Conservation (phyloP, 2,888 invertebrate species). For the Polydrusus pterygomalis region DNA sequence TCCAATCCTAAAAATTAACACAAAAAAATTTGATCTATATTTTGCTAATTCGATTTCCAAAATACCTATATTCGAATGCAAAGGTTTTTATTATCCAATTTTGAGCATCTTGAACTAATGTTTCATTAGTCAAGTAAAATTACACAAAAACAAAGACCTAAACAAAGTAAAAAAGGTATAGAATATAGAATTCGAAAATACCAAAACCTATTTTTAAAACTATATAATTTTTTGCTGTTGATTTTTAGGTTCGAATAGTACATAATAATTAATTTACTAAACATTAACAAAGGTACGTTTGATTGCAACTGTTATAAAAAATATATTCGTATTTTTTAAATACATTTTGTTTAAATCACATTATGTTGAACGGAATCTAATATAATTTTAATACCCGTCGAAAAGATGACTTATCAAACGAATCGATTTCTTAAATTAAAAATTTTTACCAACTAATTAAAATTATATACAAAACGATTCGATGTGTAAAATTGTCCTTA, state of each 20-base stretch:
- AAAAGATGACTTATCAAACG: slow-evolving; percentile 33
- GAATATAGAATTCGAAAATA: no score
- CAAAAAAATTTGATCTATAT: not conserved
- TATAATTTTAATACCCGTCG: slow-evolving; percentile 71
- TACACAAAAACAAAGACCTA: no score
- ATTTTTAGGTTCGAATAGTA: slow-evolving; percentile 21
- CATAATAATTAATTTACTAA: slow-evolving; percentile 59
- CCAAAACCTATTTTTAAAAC: no score
- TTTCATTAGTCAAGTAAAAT: no score
- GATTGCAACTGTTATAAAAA: slow-evolving; percentile 66
- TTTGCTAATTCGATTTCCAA: no score
- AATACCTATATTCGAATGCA: no score
- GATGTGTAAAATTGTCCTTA: slow-evolving; percentile 29
- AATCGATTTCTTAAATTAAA: slow-evolving; percentile 23
- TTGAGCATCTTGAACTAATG: no score
- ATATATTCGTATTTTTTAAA: slow-evolving; percentile 68
- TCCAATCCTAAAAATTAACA: not conserved
- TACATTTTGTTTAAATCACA: slow-evolving; percentile 70
- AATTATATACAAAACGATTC: slow-evolving; percentile 26
- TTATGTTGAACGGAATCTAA: slow-evolving; percentile 71
- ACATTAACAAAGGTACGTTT: slow-evolving; percentile 67
- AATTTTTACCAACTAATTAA: slow-evolving; percentile 16
- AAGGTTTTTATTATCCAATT: no score
- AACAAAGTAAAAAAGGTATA: no score
- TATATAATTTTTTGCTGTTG: not conserved